These are phyloP conservation scores for Mus caroli DNA, from an alignment of 2,797 vertebrate genomes.

Conservation along the genomic window DNA sequence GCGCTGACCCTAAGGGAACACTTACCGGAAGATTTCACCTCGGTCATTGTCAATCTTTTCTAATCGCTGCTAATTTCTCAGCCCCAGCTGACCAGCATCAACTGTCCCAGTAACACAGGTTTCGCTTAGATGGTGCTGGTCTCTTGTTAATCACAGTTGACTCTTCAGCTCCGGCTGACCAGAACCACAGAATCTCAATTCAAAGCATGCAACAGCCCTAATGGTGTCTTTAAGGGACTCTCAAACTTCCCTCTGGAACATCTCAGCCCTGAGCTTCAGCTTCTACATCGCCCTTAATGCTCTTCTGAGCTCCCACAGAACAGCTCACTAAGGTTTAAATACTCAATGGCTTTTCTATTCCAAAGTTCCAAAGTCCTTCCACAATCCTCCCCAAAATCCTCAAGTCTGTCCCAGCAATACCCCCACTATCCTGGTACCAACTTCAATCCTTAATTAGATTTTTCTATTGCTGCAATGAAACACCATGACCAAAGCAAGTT, in stretches of 20 bases:
- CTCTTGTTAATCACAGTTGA: not conserved
- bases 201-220: not conserved
- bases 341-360: not conserved
- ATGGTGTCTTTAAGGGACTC: not conserved
- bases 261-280: not conserved
- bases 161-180: not conserved
- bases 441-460: not conserved
- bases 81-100: not conserved
- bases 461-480: not conserved
- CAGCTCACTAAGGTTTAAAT: not conserved
- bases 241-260: not conserved
- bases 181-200: not conserved
- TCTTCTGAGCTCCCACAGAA: not conserved
- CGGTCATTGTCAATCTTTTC: not conserved
- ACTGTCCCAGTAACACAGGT: not conserved
- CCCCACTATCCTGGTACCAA: not conserved
- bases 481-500: not conserved
- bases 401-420: not conserved
- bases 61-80: not conserved
- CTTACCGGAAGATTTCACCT: not conserved
- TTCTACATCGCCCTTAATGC: not conserved
- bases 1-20: not conserved
- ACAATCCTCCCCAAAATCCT: not conserved
- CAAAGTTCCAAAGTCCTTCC: not conserved
- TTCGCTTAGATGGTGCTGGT: not conserved